Evolutionary conservation across 1,140 invertebrate genomes (phyloP), one percentile per base, ranked within the genome.

Genomic region (Procambarus virginalis): DNA sequence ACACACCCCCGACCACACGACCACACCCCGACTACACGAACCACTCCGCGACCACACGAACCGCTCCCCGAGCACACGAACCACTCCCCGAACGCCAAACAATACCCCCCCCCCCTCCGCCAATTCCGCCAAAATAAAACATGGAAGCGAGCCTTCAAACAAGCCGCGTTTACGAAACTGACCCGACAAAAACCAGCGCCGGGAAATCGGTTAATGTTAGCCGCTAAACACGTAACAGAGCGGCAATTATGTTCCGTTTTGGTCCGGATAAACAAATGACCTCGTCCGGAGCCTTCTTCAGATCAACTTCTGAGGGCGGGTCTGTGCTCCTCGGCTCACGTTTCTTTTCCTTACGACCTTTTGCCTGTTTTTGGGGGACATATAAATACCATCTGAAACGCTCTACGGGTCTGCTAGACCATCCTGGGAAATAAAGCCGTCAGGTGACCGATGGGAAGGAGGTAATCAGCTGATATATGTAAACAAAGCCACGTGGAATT

Each of bases 221-320:
- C n/a, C 58, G 60, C 80, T 68, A 82, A 82, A 82, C 80, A 82
- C 80, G 58, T 68, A 46, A 82, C 80, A 82, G 80, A 46, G 55
- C 8, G 34, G 58, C 80, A 82, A 82, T 82, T 82, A 82, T 82
- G 80, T 82, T 68, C 80, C 80, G 80, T 82, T 82, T 82, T 82
- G 80, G 80, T 20, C 22, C 6, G 34, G 12, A 51, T 82, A 82
- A 82, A 82, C 80, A 82, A 82, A 82, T 82, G 55, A 45, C 22
- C 55, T 3, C 79, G 22, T 22, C n/a, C 3, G 5, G 51, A 12
- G n/a, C 14, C 73, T 60, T 58, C 51, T 55, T 75, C 79, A 34
- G 76, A 20, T 78, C 60, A 14, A 34, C 51, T 22, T n/a, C 34
- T 76, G 51, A 46, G 34, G 10, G 60, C 34, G 34, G 76, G 2